phyloP scores from a whole-genome alignment of 2,113 vertebrate species.

The Oryzias woworae region DNA sequence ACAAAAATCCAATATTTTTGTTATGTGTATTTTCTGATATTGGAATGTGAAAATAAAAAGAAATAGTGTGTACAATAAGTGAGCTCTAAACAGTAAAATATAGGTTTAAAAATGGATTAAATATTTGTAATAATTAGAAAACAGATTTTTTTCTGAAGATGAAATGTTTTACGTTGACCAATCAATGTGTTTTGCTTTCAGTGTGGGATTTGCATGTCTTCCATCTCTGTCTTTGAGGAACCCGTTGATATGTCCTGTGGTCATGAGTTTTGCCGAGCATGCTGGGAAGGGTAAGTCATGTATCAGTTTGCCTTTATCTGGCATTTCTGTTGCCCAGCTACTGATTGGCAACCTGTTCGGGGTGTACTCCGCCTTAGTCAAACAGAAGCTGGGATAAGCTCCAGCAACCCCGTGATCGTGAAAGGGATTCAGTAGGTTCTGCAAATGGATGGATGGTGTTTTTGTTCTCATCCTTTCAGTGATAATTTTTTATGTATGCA shows the following conservation, averaged over 20 bases:
- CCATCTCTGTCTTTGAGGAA: conserved; percentile 93
- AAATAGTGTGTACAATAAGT: no score
- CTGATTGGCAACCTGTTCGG: no score
- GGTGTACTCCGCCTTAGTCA: no score
- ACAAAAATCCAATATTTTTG: no score
- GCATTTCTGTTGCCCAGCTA: no score
- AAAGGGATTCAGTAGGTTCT: neutral
- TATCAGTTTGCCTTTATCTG: neutral
- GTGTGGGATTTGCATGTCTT: conserved; percentile 98
- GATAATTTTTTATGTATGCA: neutral
- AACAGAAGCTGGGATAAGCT: no score
- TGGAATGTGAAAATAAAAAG: no score
- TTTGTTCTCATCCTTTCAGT: neutral
- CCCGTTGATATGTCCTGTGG: conserved; percentile 96
- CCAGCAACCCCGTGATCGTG: no score
- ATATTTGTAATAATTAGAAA: neutral
- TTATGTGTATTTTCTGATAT: no score
- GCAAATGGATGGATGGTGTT: neutral
- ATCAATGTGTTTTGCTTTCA: conserved; percentile 55
- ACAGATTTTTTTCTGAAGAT: neutral
- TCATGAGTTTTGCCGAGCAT: conserved; percentile 95
- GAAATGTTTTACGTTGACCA: neutral
- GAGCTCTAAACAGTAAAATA: no score
- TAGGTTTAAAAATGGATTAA: no score
- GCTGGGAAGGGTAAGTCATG: conserved; percentile 94